Conservation (phyloP, 2,888 invertebrate genomes). For the Stenchaetothrips biformis region DNA sequence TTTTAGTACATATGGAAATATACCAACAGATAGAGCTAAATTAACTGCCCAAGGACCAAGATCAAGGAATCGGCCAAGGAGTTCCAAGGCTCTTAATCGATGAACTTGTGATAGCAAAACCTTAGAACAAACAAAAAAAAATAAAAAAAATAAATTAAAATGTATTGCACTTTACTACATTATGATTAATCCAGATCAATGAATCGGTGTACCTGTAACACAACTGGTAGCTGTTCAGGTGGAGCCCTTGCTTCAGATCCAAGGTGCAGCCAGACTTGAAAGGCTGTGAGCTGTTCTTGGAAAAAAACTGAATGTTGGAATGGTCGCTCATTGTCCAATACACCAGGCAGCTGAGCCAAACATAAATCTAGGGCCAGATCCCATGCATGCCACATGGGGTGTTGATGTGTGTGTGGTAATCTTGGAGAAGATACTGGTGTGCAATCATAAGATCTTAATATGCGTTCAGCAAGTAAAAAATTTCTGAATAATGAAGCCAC, state of each 20-base stretch:
- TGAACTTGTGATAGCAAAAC: conserved; percentile 71
- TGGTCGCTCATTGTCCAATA: conserved; percentile 57
- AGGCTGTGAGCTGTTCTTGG: conserved; percentile 95
- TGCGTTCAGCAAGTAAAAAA: conserved; percentile 92
- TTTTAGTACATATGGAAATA: conserved; percentile 97
- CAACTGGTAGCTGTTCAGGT: conserved; percentile 95
- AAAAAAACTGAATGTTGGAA: conserved; percentile 87
- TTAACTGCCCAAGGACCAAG: conserved; percentile 95
- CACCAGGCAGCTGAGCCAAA: conserved; percentile 79
- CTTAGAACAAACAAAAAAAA: conserved; percentile 45
- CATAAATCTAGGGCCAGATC: conserved; percentile 94
- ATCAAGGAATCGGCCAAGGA: conserved; percentile 89
- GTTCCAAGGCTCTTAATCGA: conserved; percentile 87
- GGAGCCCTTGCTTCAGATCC: conserved; percentile 74
- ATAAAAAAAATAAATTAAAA: background rate
- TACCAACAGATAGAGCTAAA: conserved; percentile 92
- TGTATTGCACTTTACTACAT: background rate
- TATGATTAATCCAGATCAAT: background rate
- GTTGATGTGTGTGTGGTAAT: conserved; percentile 84
- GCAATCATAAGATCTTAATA: conserved; percentile 94
- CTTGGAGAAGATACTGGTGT: conserved; percentile 90
- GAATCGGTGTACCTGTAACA: conserved; percentile 70
- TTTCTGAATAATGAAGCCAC: conserved; percentile 98
- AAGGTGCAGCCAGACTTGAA: conserved; percentile 88
- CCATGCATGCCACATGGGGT: conserved; percentile 95